Percentiles rank a stretch among this genome's conserved stretches.
These are phyloP conservation scores for Eulemur coronatus DNA, from an alignment of 2,797 vertebrate genomes.

Conservation along the genomic window DNA sequence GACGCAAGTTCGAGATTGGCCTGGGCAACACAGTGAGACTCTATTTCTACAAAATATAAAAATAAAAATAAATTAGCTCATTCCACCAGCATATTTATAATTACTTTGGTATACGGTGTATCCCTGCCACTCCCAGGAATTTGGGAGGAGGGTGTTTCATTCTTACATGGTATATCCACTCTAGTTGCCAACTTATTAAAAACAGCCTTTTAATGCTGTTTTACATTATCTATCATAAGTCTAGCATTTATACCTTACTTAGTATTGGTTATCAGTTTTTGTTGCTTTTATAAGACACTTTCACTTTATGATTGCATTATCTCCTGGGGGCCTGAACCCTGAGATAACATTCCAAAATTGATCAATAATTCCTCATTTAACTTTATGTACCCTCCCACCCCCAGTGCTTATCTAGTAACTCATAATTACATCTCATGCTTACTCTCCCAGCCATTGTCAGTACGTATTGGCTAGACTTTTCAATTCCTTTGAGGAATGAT, in stretches of 20 bases:
- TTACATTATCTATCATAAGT: background rate
- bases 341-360: background rate
- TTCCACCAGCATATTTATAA: background rate
- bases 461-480: background rate
- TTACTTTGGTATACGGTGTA: background rate
- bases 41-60: background rate
- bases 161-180: background rate
- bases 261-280: background rate
- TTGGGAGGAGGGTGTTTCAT: background rate
- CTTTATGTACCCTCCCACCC: background rate
- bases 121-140: background rate
- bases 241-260: background rate
- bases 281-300: background rate
- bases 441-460: background rate
- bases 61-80: background rate
- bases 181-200: background rate
- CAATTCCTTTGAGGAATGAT: background rate
- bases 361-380: background rate
- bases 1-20: fast-evolving
- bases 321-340: background rate
- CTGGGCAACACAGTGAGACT: background rate
- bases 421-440: background rate
- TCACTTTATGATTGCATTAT: background rate
- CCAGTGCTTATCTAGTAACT: background rate
- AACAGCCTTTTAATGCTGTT: background rate